Conservation (phyloP, 1,140 invertebrate species). For the Drosophila asahinai region DNA sequence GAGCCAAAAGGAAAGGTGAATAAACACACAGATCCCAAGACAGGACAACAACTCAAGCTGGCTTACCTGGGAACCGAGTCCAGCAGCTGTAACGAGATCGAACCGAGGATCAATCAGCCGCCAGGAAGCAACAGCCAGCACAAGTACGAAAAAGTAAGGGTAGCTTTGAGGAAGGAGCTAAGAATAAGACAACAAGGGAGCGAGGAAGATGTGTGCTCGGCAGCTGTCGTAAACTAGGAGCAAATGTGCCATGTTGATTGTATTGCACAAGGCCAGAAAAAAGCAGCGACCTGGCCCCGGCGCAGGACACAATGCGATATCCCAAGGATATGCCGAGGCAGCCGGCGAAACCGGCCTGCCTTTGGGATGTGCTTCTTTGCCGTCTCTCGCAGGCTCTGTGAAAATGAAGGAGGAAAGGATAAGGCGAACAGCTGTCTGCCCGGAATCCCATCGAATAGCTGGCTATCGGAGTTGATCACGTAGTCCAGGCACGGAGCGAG, state of each 20-base stretch:
- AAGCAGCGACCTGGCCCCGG: conserved; percentile 14
- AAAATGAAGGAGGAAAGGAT: conserved; percentile 41
- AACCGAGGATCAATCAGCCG: conserved; percentile 70
- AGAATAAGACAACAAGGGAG: conserved; percentile 3
- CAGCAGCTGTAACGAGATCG: conserved; percentile 74
- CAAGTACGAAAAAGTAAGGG: conserved; percentile 62
- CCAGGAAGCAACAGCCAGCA: conserved; percentile 62
- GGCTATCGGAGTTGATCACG: conserved; percentile 30
- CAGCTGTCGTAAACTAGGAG: conserved; percentile 79
- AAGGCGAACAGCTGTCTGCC: conserved; percentile 68
- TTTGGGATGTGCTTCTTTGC: conserved; percentile 19
- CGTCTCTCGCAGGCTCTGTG: conserved; percentile 29
- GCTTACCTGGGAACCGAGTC: conserved; percentile 47
- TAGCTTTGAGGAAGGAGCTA: conserved; percentile 38
- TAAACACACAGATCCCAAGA: conserved; percentile 25
- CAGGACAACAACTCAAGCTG: conserved; percentile 35
- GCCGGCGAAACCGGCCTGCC: conserved; percentile 24
- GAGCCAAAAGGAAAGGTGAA: conserved; percentile 7
- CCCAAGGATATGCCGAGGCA: conserved; percentile 20
- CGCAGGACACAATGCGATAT: conserved; percentile 46
- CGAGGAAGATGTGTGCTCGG: conserved; percentile 39
- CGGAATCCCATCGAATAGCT: conserved; percentile 10
- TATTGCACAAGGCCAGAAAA: conserved; percentile 37
- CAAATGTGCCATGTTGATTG: conserved; percentile 46
- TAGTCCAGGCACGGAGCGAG: conserved; percentile 24